These are phyloP conservation scores for Cetonia aurata DNA, from an alignment of 2,888 invertebrate species.

Conservation along the genomic window DNA sequence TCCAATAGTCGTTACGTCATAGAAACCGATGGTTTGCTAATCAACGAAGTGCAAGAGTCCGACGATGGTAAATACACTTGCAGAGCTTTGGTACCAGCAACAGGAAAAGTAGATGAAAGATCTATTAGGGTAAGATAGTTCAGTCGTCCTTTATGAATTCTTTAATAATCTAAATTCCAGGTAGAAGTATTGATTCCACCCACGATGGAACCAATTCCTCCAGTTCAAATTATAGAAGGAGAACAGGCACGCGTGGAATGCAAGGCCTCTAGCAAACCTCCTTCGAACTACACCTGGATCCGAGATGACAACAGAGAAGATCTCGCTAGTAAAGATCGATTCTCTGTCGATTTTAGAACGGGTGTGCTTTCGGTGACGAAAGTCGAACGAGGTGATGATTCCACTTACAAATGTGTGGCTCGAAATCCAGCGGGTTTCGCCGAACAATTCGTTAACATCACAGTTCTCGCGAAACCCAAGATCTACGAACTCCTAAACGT, in stretches of 20 bases:
- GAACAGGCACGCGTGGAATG: constrained; percentile 82
- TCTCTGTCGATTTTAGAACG: constrained; percentile 77
- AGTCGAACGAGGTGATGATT: constrained; percentile 83
- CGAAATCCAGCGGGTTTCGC: constrained; percentile 82
- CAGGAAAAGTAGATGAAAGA: constrained; percentile 83
- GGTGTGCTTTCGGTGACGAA: constrained; percentile 81
- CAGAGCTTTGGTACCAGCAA: constrained; percentile 85
- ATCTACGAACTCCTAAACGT: constrained; percentile 83
- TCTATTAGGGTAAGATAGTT: constrained; percentile 75
- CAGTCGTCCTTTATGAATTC: not conserved
- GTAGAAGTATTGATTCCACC: constrained; percentile 82
- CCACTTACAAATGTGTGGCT: constrained; percentile 85
- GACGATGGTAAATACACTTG: constrained; percentile 92
- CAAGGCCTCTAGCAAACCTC: constrained; percentile 86
- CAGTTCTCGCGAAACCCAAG: constrained; percentile 82
- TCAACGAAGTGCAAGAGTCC: constrained; percentile 81
- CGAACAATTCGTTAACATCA: constrained; percentile 77
- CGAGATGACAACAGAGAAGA: constrained; percentile 80
- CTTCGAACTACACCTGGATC: constrained; percentile 87
- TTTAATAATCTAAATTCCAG: constrained; percentile 50
- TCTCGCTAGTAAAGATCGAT: constrained; percentile 76
- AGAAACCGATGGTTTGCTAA: constrained; percentile 80
- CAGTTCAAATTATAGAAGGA: constrained; percentile 82
- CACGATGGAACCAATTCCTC: constrained; percentile 74
- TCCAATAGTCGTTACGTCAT: constrained; percentile 81